Evolutionary conservation across 2,113 vertebrate genomes (phyloP).

Genomic region (Mastomys coucha): DNA sequence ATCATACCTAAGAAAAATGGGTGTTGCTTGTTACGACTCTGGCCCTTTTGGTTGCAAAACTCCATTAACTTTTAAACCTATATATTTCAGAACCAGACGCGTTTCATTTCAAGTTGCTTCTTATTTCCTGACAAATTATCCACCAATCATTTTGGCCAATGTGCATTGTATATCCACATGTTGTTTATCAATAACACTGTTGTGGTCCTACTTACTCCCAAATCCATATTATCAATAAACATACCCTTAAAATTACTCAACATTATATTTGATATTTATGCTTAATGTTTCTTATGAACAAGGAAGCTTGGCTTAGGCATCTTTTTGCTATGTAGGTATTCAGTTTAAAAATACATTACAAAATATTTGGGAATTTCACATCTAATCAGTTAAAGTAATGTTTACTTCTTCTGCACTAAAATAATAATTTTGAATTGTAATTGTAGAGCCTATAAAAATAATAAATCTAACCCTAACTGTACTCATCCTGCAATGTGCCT

Average conservation of each 20-base stretch:
- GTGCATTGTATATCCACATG: neutral
- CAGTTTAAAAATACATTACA: conserved; percentile 19
- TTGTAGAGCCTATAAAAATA: neutral
- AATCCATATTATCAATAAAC: neutral
- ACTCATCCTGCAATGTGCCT: neutral
- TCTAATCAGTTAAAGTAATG: conserved; percentile 54
- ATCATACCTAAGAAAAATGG: neutral
- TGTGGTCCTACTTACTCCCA: neutral
- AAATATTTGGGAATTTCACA: conserved; percentile 37
- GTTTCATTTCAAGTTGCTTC: conserved; percentile 50
- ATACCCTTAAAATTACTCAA: neutral
- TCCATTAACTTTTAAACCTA: neutral
- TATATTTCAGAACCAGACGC: neutral
- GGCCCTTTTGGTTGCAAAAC: neutral
- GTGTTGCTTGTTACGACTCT: neutral
- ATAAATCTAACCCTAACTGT: neutral
- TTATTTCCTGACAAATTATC: neutral
- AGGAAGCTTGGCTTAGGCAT: conserved; percentile 62
- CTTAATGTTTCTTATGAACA: conserved; percentile 17
- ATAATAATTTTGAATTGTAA: conserved; percentile 36
- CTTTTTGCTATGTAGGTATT: neutral
- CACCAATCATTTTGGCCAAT: neutral
- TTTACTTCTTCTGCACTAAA: conserved; percentile 34
- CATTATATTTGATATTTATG: conserved; percentile 31
- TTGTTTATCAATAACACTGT: neutral